A percentile compares a stretch with the other conserved stretches of the same genome.
phyloP scores from a whole-genome alignment of 2,797 vertebrate species.

The Simalia tracyae region DNA sequence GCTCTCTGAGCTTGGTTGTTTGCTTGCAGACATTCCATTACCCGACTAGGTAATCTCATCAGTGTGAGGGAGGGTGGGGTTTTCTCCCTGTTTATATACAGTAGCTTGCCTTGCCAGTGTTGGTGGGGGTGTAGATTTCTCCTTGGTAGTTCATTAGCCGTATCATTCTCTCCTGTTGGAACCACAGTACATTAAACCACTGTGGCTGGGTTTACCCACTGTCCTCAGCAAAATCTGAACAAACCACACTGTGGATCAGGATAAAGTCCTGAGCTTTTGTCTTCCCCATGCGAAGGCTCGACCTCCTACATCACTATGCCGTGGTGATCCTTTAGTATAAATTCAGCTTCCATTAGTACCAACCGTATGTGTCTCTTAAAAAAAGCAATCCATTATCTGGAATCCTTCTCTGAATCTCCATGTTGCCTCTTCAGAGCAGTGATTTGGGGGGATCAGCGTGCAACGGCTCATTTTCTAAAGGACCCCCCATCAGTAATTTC shows the following conservation, averaged over 20 bases:
- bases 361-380: not conserved
- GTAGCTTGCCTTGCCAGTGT: too few relatives aligned
- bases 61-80: too few relatives aligned
- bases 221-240: not conserved
- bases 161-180: too few relatives aligned
- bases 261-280: not conserved
- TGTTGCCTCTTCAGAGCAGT: not conserved
- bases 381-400: not conserved
- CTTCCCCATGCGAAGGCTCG: not conserved
- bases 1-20: too few relatives aligned
- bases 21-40: too few relatives aligned
- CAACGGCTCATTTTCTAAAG: slow-evolving; percentile 35
- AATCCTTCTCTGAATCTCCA: slow-evolving; percentile 5
- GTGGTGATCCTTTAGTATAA: not conserved
- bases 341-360: not conserved
- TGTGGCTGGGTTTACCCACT: not conserved
- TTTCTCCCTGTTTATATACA: too few relatives aligned
- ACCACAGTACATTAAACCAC: not conserved
- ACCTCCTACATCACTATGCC: too few relatives aligned
- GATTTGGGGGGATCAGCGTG: slow-evolving; percentile 8
- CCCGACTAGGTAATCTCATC: too few relatives aligned
- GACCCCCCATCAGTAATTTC: not conserved
- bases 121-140: too few relatives aligned
- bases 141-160: too few relatives aligned
- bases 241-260: not conserved